Evolutionary conservation across 2,888 invertebrate genomes (phyloP).

Genomic region (Agrotis exclamationis): DNA sequence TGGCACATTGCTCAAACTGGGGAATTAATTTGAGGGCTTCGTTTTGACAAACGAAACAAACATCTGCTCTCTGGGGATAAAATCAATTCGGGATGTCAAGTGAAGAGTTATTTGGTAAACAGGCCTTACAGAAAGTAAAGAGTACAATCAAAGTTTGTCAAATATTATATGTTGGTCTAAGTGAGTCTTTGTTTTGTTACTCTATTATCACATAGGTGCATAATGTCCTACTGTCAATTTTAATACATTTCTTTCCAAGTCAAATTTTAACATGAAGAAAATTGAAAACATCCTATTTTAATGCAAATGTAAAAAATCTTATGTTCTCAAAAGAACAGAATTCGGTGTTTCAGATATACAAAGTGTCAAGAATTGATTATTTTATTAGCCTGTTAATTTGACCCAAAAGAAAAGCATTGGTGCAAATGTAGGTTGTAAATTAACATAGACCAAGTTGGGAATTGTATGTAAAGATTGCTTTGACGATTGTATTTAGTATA

Average conservation of each 20-base stretch:
- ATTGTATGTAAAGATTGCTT: slow-evolving; percentile 55
- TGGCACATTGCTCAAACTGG: slow-evolving; percentile 81
- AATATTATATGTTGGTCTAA: slow-evolving; percentile 44
- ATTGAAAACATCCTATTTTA: slow-evolving; percentile 23
- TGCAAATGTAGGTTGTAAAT: slow-evolving; percentile 50
- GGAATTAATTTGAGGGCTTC: slow-evolving; percentile 77
- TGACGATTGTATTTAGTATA: slow-evolving; percentile 60
- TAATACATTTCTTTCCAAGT: slow-evolving; percentile 27
- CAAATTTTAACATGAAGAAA: slow-evolving; percentile 22
- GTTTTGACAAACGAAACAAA: slow-evolving; percentile 71
- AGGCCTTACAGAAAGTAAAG: slow-evolving; percentile 54
- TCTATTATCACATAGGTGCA: slow-evolving; percentile 16
- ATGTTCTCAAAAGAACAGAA: neutral
- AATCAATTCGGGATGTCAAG: slow-evolving; percentile 85
- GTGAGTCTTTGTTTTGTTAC: slow-evolving; percentile 32
- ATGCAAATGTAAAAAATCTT: neutral
- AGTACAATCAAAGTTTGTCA: slow-evolving; percentile 49
- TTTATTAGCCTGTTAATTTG: slow-evolving; percentile 65
- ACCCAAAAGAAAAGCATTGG: slow-evolving; percentile 32
- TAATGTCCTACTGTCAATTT: slow-evolving; percentile 61
- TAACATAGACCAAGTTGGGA: slow-evolving; percentile 41
- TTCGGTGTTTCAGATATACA: slow-evolving; percentile 49
- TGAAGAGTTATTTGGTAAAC: slow-evolving; percentile 87
- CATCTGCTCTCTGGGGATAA: slow-evolving; percentile 83
- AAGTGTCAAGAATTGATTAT: slow-evolving; percentile 48